Percentiles rank a stretch among this genome's conserved stretches.
Conservation (phyloP, 2,888 invertebrate genomes). For the Zele albiditarsus region DNA sequence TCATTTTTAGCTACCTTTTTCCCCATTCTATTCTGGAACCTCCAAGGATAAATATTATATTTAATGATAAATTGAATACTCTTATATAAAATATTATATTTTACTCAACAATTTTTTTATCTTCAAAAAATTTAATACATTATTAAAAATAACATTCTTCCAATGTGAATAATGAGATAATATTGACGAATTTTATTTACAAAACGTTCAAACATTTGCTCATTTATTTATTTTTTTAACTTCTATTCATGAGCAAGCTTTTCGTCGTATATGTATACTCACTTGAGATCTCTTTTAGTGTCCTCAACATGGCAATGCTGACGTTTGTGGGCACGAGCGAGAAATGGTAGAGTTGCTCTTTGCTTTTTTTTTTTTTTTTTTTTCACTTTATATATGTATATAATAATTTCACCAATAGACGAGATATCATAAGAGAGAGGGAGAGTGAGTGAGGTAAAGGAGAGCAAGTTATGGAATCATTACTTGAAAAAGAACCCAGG, state of each 20-base stretch:
- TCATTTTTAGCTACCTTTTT: too few species aligned
- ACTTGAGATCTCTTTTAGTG: constrained; percentile 6
- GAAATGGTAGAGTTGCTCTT: not conserved
- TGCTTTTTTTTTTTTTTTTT: not conserved
- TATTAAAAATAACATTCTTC: too few species aligned
- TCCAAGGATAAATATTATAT: too few species aligned
- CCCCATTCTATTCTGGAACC: too few species aligned
- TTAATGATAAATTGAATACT: too few species aligned
- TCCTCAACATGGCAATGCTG: constrained; percentile 20
- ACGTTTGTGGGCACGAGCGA: not conserved
- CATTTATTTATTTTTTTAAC: not conserved
- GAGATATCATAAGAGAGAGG: not conserved
- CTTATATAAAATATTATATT: too few species aligned
- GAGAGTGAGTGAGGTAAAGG: not conserved
- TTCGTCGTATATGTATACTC: constrained; percentile 31
- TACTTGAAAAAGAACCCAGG: not conserved
- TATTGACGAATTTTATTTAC: not conserved
- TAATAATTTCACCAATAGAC: not conserved
- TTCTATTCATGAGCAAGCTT: constrained; percentile 30
- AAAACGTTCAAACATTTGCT: not conserved
- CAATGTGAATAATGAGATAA: not conserved
- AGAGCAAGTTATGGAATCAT: not conserved
- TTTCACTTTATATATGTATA: not conserved
- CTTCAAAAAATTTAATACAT: too few species aligned
- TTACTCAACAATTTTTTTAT: too few species aligned